A percentile compares a stretch with the other conserved stretches of the same genome.
Conservation (phyloP, 2,888 invertebrate genomes). For the Philereme vetulata region DNA sequence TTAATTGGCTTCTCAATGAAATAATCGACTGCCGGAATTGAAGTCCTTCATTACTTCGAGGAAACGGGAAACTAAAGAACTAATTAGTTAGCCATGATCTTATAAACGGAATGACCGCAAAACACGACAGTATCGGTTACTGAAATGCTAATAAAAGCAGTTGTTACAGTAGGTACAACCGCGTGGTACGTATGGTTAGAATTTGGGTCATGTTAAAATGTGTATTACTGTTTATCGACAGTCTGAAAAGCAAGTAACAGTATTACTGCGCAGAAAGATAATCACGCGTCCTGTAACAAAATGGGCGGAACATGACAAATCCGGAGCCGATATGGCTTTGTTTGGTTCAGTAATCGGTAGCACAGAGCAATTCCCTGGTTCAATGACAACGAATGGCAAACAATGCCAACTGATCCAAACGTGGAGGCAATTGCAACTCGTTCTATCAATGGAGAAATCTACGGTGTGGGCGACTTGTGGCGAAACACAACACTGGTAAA, state of each 20-base stretch:
- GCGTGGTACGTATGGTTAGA: slow-evolving; percentile 34
- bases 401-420: slow-evolving; percentile 64
- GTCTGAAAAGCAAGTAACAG: slow-evolving; percentile 28
- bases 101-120: slow-evolving; percentile 35
- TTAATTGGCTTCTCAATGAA: slow-evolving; percentile 49
- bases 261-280: slow-evolving; percentile 21
- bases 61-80: slow-evolving; percentile 54
- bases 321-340: slow-evolving; percentile 32
- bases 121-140: slow-evolving; percentile 38
- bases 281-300: slow-evolving; percentile 23
- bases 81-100: slow-evolving; percentile 45
- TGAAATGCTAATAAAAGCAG: slow-evolving; percentile 39
- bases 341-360: slow-evolving; percentile 29
- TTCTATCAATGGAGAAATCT: slow-evolving; percentile 79
- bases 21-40: slow-evolving; percentile 53
- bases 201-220: slow-evolving; percentile 47
- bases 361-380: slow-evolving; percentile 62
- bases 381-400: slow-evolving; percentile 63
- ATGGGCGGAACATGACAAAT: slow-evolving; percentile 32
- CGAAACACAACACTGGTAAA: slow-evolving; percentile 58
- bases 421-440: slow-evolving; percentile 62
- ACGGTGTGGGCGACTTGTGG: slow-evolving; percentile 63
- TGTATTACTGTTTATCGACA: slow-evolving; percentile 32
- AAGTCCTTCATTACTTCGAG: slow-evolving; percentile 57
- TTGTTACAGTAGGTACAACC: slow-evolving; percentile 24